Conservation (phyloP, 2,113 vertebrate genomes). For the Bubalus kerabau region DNA sequence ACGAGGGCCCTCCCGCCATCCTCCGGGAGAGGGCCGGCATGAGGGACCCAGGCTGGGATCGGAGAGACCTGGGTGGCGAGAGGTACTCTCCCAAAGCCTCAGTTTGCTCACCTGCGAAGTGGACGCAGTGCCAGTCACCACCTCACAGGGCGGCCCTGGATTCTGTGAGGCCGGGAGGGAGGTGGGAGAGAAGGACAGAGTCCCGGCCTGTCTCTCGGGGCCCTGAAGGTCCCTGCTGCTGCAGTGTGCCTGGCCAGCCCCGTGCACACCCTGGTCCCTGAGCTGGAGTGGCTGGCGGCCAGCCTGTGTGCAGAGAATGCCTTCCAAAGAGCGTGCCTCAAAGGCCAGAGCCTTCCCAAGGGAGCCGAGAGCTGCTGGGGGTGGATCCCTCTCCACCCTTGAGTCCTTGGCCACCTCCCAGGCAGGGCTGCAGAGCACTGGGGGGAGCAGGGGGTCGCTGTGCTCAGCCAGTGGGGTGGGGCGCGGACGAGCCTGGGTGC, state of each 20-base stretch:
- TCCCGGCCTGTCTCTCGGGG: background rate
- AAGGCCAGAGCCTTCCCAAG: background rate
- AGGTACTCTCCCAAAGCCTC: background rate
- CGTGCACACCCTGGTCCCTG: background rate
- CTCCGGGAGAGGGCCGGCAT: background rate
- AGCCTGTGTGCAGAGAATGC: background rate
- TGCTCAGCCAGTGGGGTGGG: fast-evolving
- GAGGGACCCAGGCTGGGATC: background rate
- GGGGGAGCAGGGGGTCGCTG: no score
- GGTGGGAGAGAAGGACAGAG: background rate
- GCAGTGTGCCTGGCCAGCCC: background rate
- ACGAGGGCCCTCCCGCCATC: background rate
- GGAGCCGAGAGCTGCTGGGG: background rate
- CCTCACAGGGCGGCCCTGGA: background rate
- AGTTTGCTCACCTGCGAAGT: background rate
- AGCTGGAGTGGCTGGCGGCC: background rate
- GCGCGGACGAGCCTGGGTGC: fast-evolving
- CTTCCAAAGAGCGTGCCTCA: background rate
- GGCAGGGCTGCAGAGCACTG: background rate
- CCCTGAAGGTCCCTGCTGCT: background rate
- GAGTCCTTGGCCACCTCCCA: background rate
- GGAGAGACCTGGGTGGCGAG: background rate
- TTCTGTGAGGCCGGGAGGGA: background rate
- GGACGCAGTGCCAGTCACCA: background rate
- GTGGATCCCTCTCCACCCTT: no score